phyloP scores from a whole-genome alignment of 2,888 invertebrate species.

The Aleiodes leptofemur region DNA sequence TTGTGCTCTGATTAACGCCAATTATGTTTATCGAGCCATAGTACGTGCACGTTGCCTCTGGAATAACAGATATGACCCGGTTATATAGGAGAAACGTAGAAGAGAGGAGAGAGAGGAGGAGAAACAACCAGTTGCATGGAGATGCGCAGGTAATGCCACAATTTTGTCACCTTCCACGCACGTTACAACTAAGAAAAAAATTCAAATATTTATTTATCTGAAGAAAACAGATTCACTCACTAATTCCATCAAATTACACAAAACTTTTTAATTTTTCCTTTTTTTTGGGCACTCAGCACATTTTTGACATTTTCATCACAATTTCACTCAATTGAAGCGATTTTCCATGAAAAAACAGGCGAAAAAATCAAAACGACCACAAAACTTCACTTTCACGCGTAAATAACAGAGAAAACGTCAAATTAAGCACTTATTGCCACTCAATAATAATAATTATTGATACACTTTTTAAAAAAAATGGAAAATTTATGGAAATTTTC shows the following conservation, averaged over 20 bases:
- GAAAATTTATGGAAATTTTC: no score
- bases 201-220: slow-evolving; percentile 20
- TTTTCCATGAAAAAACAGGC: not conserved
- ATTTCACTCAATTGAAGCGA: not conserved
- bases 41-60: slow-evolving; percentile 46
- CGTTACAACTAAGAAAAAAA: slow-evolving; percentile 18
- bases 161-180: slow-evolving; percentile 43
- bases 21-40: slow-evolving; percentile 49
- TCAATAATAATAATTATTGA: not conserved
- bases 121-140: slow-evolving; percentile 64
- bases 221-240: not conserved
- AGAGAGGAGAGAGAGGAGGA: slow-evolving; percentile 31
- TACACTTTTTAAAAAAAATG: not conserved
- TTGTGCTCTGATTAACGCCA: slow-evolving; percentile 45
- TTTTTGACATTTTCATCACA: no score
- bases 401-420: not conserved
- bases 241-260: slow-evolving; percentile 23
- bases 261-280: no score
- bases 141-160: slow-evolving; percentile 54
- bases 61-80: slow-evolving; percentile 47
- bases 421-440: not conserved
- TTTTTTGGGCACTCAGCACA: no score
- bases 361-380: slow-evolving; percentile 52
- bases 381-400: slow-evolving; percentile 59
- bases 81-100: slow-evolving; percentile 40